Base-by-base conservation (phyloP, 2,797 vertebrate genomes). In the Gephyroberyx darwinii region DNA sequence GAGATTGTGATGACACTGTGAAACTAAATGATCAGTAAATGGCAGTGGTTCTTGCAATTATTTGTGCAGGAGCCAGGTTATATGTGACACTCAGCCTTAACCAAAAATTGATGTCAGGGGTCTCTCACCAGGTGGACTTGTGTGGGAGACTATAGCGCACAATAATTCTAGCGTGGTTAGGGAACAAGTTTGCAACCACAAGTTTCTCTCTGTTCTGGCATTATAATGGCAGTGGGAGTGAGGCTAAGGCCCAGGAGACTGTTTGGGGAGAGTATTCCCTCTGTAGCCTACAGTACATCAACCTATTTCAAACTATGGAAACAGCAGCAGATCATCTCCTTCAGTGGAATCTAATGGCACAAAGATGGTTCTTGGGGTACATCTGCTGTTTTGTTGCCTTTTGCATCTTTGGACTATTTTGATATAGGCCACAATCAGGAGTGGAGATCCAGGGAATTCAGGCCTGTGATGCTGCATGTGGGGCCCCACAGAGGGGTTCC, bases 401-500 rank as follows among this genome's bases (percentile, higher is more conserved):
- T 66, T 77, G 13, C 47, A 78, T 80, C 56, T 64, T 39, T 5
- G 37, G 51, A 43, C 13, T 41, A 4, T 78, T 30, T 26, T 75
- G 9, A 65, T 60, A 30, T 26, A 43, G 69, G 22, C 68, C 72
- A 67, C 31, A 60, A 59, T 55, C 31, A 45, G 54, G 8, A 14
- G 13, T 5, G 16, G 68, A 37, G 61, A 61, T 56, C 14, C 19
- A 61, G 55, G 16, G 35, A 13, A 75, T 61, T 53, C 47, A 45
- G 63, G 19, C 31, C 37, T 22, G 50, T 62, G 52, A 45, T 71
- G 37, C 70, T 75, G 43, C 41, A 73, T 50, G 64, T 76, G 73
- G 71, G 73, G 64, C 64, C n/a, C 59, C 65, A 65, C 51, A 19
- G 55, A 71, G 59, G 60, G 71, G 63, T n/a, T 50, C 47, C 43